Percentiles rank a stretch among this genome's conserved stretches.
Evolutionary conservation across 2,797 vertebrate genomes (phyloP).

Genomic region (Danio albolineatus): DNA sequence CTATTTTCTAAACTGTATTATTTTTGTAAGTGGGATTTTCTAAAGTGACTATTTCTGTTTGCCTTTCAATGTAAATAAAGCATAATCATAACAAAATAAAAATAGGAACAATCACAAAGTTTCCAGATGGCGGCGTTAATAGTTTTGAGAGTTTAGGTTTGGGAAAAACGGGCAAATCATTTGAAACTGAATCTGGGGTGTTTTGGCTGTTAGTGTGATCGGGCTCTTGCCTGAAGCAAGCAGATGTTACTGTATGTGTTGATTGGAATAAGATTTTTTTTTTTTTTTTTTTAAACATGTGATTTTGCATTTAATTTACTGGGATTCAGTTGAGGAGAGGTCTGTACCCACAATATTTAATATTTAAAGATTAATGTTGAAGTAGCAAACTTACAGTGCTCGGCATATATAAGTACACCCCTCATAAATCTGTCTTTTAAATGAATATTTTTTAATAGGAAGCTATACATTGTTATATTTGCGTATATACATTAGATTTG

Average conservation of each 20-base stretch:
- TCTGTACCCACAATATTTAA: neutral
- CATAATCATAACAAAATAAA: neutral
- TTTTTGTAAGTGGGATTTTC: no score
- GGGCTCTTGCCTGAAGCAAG: neutral
- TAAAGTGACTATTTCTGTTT: no score
- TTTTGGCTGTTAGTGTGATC: neutral
- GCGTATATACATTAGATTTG: no score
- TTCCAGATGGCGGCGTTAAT: constrained; percentile 12
- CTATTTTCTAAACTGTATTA: no score
- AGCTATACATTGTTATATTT: no score
- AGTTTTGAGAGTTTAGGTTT: neutral
- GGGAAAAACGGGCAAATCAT: neutral
- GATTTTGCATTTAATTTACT: neutral
- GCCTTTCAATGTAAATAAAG: neutral
- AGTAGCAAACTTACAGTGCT: no score
- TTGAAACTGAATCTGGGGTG: neutral
- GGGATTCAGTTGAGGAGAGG: no score
- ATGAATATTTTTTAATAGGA: no score
- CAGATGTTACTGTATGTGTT: neutral
- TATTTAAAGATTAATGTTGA: no score
- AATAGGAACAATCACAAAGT: neutral
- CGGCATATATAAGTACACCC: no score
- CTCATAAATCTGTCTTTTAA: no score
- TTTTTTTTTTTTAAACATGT: no score
- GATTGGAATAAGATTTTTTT: neutral